Evolutionary conservation across 2,113 vertebrate species (phyloP).

Genomic region (Gymnocephalus cernua): DNA sequence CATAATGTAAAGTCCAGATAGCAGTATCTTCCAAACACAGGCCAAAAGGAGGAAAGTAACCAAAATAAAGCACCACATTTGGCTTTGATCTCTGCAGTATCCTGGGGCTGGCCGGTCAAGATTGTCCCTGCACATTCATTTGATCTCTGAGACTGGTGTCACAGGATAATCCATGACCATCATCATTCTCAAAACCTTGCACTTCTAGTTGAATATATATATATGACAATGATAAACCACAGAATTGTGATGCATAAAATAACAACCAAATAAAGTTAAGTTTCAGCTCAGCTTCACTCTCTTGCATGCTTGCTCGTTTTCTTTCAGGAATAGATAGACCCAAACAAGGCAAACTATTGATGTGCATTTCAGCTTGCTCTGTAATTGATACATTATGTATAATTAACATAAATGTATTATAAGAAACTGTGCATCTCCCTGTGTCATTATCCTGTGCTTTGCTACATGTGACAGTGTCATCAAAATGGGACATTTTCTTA

Average conservation of each 20-base stretch:
- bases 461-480: background rate
- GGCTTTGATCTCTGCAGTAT: background rate
- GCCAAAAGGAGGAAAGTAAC: background rate
- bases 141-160: background rate
- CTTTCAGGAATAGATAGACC: background rate
- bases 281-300: background rate
- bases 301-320: background rate
- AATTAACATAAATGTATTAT: background rate
- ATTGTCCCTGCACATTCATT: background rate
- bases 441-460: too few relatives aligned
- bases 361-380: background rate
- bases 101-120: background rate
- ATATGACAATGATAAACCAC: background rate
- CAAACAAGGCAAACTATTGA: background rate
- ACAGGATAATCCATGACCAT: background rate
- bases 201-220: background rate
- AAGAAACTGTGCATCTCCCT: background rate
- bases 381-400: background rate
- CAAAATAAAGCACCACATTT: background rate
- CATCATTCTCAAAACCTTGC: background rate
- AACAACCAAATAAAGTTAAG: background rate
- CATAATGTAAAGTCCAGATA: background rate
- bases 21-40: background rate
- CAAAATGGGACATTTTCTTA: background rate
- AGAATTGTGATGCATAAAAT: background rate